Evolutionary conservation across 2,888 invertebrate genomes (phyloP).

Genomic region (Pterostichus niger): DNA sequence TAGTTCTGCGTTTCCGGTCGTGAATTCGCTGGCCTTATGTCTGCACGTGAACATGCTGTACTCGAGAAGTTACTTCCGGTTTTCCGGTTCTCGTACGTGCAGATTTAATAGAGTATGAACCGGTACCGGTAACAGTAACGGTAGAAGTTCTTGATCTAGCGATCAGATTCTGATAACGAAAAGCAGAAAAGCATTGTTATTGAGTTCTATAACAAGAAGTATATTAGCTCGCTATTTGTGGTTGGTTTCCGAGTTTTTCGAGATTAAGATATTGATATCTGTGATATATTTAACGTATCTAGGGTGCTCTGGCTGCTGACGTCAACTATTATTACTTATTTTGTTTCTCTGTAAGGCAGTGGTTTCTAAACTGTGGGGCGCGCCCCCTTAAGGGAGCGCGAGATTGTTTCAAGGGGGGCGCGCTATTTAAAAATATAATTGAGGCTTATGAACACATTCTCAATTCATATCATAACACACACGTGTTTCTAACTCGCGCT

Average conservation of each 20-base stretch:
- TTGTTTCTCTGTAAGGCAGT: constrained; percentile 4
- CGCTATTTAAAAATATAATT: too few relatives aligned
- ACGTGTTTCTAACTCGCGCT: too few relatives aligned
- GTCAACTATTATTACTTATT: constrained; percentile 28
- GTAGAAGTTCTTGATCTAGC: constrained; percentile 12
- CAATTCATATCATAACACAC: too few relatives aligned
- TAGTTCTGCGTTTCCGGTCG: constrained; percentile 22
- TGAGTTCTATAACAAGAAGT: constrained; percentile 36
- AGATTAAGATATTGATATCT: constrained; percentile 25
- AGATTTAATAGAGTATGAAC: constrained; percentile 50
- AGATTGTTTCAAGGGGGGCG: too few relatives aligned
- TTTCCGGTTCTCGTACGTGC: constrained; percentile 35
- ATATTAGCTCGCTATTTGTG: constrained; percentile 35
- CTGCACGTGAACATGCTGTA: constrained; percentile 40
- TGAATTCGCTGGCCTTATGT: constrained; percentile 36
- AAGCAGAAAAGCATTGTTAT: constrained; percentile 33
- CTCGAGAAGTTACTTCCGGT: constrained; percentile 28
- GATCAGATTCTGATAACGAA: constrained; percentile 31
- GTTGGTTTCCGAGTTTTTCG: constrained; percentile 4
- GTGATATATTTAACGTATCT: constrained; percentile 33
- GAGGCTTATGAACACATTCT: too few relatives aligned
- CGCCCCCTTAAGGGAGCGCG: too few relatives aligned
- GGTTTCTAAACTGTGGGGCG: too few relatives aligned
- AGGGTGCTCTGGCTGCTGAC: constrained; percentile 24
- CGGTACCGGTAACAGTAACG: constrained; percentile 18